phyloP scores from a whole-genome alignment of 1,140 invertebrate species.

The Coenobita brevimanus region DNA sequence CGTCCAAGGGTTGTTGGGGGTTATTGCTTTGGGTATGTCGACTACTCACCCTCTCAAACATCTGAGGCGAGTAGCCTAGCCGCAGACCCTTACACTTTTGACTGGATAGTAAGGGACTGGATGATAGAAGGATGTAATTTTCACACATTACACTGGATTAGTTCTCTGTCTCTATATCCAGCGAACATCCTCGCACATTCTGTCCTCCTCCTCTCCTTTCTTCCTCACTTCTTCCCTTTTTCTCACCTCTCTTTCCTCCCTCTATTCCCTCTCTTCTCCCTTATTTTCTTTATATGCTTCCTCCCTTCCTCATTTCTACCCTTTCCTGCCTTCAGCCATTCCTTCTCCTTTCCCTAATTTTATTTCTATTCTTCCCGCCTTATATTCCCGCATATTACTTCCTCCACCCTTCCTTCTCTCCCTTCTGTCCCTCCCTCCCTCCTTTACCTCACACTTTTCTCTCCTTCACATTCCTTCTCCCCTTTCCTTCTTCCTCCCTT shows the following conservation, averaged over 20 bases:
- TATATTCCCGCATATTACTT: background rate
- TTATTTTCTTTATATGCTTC: background rate
- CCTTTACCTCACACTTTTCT: background rate
- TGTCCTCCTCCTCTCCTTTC: background rate
- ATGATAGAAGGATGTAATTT: too few relatives aligned
- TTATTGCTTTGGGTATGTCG: too few relatives aligned
- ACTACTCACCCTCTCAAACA: too few relatives aligned
- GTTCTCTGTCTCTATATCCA: too few relatives aligned
- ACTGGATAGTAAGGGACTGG: too few relatives aligned
- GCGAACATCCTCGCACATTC: too few relatives aligned
- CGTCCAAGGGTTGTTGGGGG: too few relatives aligned
- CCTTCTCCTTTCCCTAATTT: conserved; percentile 16
- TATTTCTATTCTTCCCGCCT: conserved; percentile 6
- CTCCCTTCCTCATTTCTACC: background rate
- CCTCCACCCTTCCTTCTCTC: background rate
- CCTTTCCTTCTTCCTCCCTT: background rate
- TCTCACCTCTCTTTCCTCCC: background rate
- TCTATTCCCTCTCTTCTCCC: background rate
- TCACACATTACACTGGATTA: too few relatives aligned
- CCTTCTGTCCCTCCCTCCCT: background rate
- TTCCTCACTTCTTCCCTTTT: background rate
- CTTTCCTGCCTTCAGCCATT: conserved; percentile 2
- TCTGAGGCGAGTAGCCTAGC: too few relatives aligned
- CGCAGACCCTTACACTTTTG: too few relatives aligned
- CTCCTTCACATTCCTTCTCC: background rate